Percentiles rank a stretch among this genome's conserved stretches.
Evolutionary conservation across 1,140 invertebrate species (phyloP).

Genomic region (Asbolus verrucosus): DNA sequence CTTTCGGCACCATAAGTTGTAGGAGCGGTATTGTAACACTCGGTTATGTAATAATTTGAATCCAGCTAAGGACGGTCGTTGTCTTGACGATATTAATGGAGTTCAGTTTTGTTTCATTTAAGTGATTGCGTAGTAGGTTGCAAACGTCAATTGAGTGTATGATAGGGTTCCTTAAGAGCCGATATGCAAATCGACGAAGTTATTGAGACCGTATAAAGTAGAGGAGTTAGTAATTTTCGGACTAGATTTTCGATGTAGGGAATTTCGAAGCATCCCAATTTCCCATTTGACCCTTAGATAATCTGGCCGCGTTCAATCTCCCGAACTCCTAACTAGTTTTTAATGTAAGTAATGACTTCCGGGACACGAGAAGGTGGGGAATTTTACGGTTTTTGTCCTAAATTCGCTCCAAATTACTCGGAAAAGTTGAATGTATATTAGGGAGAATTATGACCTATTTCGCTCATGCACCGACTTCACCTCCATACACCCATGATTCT

Average conservation of each 20-base stretch:
- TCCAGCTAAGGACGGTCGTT: constrained; percentile 23
- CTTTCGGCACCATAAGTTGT: neutral
- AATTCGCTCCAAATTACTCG: constrained; percentile 47
- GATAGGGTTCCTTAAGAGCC: constrained; percentile 33
- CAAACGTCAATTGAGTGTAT: constrained; percentile 36
- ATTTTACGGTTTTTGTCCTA: constrained; percentile 51
- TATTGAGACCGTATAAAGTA: constrained; percentile 38
- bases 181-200: constrained; percentile 34
- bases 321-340: constrained; percentile 52
- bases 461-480: constrained; percentile 2
- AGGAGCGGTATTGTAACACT: constrained; percentile 7
- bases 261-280: constrained; percentile 47
- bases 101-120: constrained; percentile 37
- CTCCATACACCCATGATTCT: neutral
- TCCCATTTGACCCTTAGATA: constrained; percentile 50
- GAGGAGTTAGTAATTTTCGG: constrained; percentile 43
- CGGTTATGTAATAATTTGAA: constrained; percentile 3
- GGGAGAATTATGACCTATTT: constrained; percentile 32
- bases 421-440: constrained; percentile 49
- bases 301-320: constrained; percentile 49
- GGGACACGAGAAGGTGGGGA: constrained; percentile 42
- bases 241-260: constrained; percentile 46
- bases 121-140: constrained; percentile 28
- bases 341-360: constrained; percentile 53
- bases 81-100: constrained; percentile 27